Evolutionary conservation across 1,140 invertebrate species (phyloP), one percentile per base, ranked within the genome.

Genomic region (Harpegnathos saltator): DNA sequence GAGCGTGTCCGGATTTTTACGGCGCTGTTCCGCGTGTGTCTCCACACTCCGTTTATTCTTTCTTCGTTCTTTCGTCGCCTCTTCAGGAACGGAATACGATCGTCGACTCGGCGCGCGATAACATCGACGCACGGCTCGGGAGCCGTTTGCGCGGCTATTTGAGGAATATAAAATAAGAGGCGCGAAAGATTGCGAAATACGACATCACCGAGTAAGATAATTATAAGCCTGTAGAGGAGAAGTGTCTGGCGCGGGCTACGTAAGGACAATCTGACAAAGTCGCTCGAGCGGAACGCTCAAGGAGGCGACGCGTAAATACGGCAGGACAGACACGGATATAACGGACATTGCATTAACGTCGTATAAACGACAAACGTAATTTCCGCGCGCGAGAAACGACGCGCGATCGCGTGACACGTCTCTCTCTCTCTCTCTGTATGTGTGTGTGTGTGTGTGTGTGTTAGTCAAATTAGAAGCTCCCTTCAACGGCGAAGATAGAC

Each of bases 391-490:
- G 15, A 63, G 15, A 11, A 44, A n/a, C n/a, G n/a, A n/a, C n/a
- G n/a, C 3, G 58, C 14, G 5, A 62, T 1, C 22, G 14, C n/a
- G n/a, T n/a, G n/a, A n/a, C n/a, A n/a, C n/a, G n/a, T n/a, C n/a
- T n/a, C n/a, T n/a, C n/a, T n/a, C n/a, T n/a, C n/a, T n/a, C n/a
- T n/a, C n/a, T n/a, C n/a, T n/a, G n/a, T n/a, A n/a, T n/a, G n/a
- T n/a, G n/a, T n/a, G n/a, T n/a, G n/a, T 33, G n/a, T 5, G 29
- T 11, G 22, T 48, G 3, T 22, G 54, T 19, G 11, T 66, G 61
- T 48, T 62, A 74, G 2, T 72, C 26, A n/a, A 63, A 77, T 75
- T 52, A 63, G 44, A 14, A 52, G 65, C 52, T 65, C 33, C 4
- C 26, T 65, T 52, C 4, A 48, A 65, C 12, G 5, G 54, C 15